Base-by-base conservation (phyloP, 1,140 invertebrate genomes). In the Pseudobourletiella spinata region DNA sequence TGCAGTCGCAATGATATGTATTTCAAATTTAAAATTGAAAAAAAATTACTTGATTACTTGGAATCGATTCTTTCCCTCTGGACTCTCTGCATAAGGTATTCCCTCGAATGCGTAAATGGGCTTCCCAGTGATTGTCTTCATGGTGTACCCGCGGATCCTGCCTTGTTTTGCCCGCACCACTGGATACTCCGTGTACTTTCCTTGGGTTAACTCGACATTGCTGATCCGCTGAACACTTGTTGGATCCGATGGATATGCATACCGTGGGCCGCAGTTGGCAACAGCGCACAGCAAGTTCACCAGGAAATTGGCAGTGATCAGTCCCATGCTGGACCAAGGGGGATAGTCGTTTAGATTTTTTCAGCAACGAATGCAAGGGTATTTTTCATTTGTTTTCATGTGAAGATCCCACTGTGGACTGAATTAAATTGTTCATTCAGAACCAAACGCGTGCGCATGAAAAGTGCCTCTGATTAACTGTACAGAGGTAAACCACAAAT, bases 81-180 rank as follows among this genome's bases (percentile, higher is more conserved):
- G 59, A 4, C 59, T n/a, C 30, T 68, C 59, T 15, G 32, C 63
- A 52, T 42, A 68, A 1, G 58, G 66, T 42, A 68, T 60, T 26
- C 63, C 66, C 51, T 68, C 61, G 55, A 68, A 68, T 15, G 67
- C 63, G 1, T 44, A 63, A 16, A 68, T 63, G 51, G 64, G 20
- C 44, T 54, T 59, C 30, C 60, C 63, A 16, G 43, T 16, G 28
- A 61, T 52, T 16, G 63, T 60, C 6, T 30, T 59, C 64, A 65
- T 65, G 18, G 32, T 32, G 54, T 68, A 68, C 1, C 67, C 67
- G 32, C 61, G 42, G 0, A 68, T 30, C 24, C n/a, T n/a, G 28
- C 67, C 67, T 1, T 39, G n/a, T 14, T 16, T 18, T 6, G 59
- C 62, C 0, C 52, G 3, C 18, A 66, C 48, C 14, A 61, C 20